phyloP scores from a whole-genome alignment of 2,888 invertebrate species.

The Cantharis nigra region DNA sequence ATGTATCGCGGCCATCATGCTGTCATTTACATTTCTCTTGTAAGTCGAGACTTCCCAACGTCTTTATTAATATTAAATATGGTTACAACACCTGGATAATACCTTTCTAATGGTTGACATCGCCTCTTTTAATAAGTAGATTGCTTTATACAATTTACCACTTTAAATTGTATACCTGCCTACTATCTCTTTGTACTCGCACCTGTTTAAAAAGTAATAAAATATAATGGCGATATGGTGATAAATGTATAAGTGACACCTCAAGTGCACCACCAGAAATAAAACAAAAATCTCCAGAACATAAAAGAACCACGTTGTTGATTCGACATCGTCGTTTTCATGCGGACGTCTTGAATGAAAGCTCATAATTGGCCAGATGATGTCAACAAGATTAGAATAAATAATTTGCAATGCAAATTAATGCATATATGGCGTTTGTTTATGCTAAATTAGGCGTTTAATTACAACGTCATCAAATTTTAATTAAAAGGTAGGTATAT shows the following conservation, averaged over 20 bases:
- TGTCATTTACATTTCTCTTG: constrained; percentile 31
- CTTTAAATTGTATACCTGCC: not conserved
- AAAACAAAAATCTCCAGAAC: not conserved
- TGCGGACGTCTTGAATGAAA: not conserved
- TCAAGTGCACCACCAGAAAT: not conserved
- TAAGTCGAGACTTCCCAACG: constrained; percentile 20
- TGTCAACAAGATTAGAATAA: not conserved
- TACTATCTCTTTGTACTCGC: not conserved
- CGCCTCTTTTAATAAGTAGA: not conserved
- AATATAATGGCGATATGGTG: not conserved
- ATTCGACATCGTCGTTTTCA: not conserved
- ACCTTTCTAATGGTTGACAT: not conserved
- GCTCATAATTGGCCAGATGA: not conserved
- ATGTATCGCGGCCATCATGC: constrained; percentile 45
- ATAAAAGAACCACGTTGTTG: not conserved
- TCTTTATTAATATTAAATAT: constrained; percentile 27
- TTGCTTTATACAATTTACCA: not conserved
- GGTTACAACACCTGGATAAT: constrained; percentile 20
- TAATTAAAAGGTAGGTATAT: not conserved
- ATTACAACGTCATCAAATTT: not conserved
- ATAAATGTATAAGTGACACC: not conserved
- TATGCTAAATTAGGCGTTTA: not conserved
- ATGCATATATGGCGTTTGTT: not conserved
- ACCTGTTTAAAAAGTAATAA: not conserved
- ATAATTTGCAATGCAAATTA: not conserved